These are phyloP conservation scores for Aphelocoma californica DNA, from an alignment of 2,797 vertebrate genomes.

Conservation along the genomic window DNA sequence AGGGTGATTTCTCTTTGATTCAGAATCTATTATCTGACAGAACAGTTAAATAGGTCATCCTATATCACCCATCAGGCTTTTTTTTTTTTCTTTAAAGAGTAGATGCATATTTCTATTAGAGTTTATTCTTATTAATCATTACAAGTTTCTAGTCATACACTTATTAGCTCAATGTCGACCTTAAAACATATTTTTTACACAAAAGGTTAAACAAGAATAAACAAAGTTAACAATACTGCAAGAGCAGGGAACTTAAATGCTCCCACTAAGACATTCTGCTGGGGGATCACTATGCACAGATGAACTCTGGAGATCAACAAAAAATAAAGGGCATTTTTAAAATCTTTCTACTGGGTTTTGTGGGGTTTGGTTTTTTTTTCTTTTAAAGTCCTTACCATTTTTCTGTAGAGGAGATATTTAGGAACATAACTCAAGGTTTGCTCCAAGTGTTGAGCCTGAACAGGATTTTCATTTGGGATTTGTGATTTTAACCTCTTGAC, in stretches of 20 bases:
- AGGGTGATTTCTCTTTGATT: neutral
- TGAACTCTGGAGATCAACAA: neutral
- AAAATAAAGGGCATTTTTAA: neutral
- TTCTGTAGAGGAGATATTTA: neutral
- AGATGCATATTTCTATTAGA: neutral
- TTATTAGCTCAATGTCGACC: neutral
- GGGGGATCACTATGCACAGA: neutral
- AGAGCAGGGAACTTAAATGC: neutral
- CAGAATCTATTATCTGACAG: neutral
- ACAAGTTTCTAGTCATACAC: neutral
- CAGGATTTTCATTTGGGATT: neutral
- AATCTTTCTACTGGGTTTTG: neutral
- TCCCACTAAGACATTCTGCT: neutral
- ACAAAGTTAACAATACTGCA: neutral
- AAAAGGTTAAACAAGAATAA: neutral
- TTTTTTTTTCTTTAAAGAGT: neutral
- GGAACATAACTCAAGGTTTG: neutral
- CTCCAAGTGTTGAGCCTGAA: neutral
- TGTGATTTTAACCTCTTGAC: neutral
- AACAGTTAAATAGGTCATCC: neutral
- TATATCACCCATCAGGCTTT: neutral
- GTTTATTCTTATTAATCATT: neutral
- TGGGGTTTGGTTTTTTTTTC: neutral
- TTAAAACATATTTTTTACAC: neutral
- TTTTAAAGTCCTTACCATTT: neutral